Percentiles rank a stretch among this genome's conserved stretches.
Conservation (phyloP, 2,888 invertebrate genomes). For the Tyria jacobaeae region DNA sequence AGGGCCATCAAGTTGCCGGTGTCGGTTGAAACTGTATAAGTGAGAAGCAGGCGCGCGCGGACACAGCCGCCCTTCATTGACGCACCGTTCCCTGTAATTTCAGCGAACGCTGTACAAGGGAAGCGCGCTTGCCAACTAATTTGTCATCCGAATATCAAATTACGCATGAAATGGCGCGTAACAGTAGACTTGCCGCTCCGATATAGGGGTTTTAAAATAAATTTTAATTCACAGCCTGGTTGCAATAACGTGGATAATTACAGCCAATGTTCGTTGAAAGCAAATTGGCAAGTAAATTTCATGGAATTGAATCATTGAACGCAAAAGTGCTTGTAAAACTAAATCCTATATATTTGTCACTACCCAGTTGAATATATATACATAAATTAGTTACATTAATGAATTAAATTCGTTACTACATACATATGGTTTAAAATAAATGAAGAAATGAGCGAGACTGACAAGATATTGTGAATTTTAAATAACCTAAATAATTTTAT, state of each 20-base stretch:
- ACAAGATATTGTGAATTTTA: no score
- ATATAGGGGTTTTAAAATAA: conserved; percentile 78
- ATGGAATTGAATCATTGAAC: conserved; percentile 63
- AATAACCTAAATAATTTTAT: no score
- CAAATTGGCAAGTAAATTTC: conserved; percentile 76
- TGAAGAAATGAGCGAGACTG: no score
- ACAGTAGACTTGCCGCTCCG: conserved; percentile 73
- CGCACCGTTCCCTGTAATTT: conserved; percentile 78
- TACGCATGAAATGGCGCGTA: conserved; percentile 83
- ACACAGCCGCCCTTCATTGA: conserved; percentile 43
- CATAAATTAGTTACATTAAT: no score
- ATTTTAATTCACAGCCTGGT: conserved; percentile 75
- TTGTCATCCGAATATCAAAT: conserved; percentile 86
- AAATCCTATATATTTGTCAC: conserved; percentile 16
- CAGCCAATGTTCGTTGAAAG: conserved; percentile 63
- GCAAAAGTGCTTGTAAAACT: conserved; percentile 36
- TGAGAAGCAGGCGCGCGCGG: conserved; percentile 25
- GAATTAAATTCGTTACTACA: no score
- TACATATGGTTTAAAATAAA: no score
- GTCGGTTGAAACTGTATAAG: conserved; percentile 38
- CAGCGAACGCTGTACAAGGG: conserved; percentile 62
- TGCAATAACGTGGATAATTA: conserved; percentile 70
- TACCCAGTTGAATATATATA: not conserved
- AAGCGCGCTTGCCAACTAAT: conserved; percentile 76
- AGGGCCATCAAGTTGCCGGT: conserved; percentile 65